Conservation (phyloP, 2,888 invertebrate species). For the Pterostichus niger region DNA sequence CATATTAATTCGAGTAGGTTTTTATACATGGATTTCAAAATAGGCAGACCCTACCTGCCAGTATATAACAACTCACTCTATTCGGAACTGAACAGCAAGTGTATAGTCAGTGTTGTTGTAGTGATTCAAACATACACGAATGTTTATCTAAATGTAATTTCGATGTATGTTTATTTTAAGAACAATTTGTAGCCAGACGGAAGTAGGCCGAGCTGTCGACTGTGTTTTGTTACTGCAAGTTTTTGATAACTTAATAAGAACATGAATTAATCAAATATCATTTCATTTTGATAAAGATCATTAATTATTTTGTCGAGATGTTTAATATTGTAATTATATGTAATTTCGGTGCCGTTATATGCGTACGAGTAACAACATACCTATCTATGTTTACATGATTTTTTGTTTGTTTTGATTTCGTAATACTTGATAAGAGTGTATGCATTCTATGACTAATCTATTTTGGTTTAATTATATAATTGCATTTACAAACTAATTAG, state of each 20-base stretch:
- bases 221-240: constrained; percentile 26
- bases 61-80: not conserved
- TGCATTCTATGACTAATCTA: not conserved
- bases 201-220: constrained; percentile 47
- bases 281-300: constrained; percentile 41
- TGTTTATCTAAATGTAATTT: constrained; percentile 50
- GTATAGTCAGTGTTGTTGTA: not conserved
- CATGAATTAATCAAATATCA: constrained; percentile 50
- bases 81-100: not conserved
- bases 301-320: constrained; percentile 50
- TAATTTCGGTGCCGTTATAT: constrained; percentile 43
- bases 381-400: constrained; percentile 7
- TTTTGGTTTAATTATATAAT: constrained; percentile 17
- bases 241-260: constrained; percentile 51
- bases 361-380: not conserved
- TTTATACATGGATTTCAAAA: constrained; percentile 6
- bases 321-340: constrained; percentile 46
- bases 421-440: not conserved
- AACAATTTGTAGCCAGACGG: constrained; percentile 43
- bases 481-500: not conserved
- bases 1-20: constrained; percentile 3
- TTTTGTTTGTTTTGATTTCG: constrained; percentile 33
- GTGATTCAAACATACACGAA: constrained; percentile 10
- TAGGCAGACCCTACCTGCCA: constrained; percentile 9
- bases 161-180: constrained; percentile 45